Conservation (phyloP, 2,797 vertebrate species). For the Anniella stebbinsi region DNA sequence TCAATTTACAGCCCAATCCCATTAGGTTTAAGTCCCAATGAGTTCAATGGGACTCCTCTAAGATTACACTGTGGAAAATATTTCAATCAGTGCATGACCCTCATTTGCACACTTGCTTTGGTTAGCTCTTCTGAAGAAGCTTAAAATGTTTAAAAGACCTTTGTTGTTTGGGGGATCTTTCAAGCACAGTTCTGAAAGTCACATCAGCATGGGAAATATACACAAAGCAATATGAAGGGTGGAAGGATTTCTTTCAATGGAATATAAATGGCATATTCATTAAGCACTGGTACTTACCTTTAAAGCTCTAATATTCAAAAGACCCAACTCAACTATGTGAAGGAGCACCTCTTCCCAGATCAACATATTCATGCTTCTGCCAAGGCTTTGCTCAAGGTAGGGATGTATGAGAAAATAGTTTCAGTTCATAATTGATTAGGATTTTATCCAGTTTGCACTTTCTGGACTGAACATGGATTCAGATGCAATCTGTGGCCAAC, state of each 20-base stretch:
- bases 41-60: neutral
- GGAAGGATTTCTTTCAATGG: neutral
- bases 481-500: too few species aligned
- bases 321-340: neutral
- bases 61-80: neutral
- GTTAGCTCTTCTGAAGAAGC: neutral
- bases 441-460: too few species aligned
- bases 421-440: too few species aligned
- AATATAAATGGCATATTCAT: neutral
- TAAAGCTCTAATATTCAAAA: neutral
- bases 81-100: neutral
- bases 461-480: too few species aligned
- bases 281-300: neutral
- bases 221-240: neutral
- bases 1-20: neutral
- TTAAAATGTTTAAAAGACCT: neutral
- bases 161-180: neutral
- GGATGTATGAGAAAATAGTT: too few species aligned
- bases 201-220: neutral
- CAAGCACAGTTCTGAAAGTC: rapidly evolving
- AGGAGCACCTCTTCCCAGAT: neutral
- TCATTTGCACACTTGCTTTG: neutral
- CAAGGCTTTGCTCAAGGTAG: neutral
- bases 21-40: neutral
- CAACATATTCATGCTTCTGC: neutral